Conservation (phyloP, 2,797 vertebrate species). For the Semotilus atromaculatus region DNA sequence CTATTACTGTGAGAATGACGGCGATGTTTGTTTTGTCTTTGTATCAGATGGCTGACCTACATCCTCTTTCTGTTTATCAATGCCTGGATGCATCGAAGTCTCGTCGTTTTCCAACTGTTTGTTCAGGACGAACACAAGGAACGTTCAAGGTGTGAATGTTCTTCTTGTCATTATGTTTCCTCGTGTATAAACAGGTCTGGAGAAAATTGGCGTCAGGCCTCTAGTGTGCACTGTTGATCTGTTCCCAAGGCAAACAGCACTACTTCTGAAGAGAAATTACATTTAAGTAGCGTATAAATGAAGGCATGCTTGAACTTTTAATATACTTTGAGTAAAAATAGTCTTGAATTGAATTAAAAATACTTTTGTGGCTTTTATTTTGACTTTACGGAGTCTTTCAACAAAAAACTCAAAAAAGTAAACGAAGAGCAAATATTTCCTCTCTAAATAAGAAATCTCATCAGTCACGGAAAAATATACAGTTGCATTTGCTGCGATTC, state of each 20-base stretch:
- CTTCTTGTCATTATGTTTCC: slow-evolving; percentile 39
- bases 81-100: background rate
- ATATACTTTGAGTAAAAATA: background rate
- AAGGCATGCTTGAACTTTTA: background rate
- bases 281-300: slow-evolving; percentile 8
- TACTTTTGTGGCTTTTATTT: background rate
- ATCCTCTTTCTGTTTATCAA: slow-evolving; percentile 28
- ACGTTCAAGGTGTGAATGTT: slow-evolving; percentile 36
- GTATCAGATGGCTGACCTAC: slow-evolving; percentile 23
- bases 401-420: background rate
- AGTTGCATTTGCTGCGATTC: slow-evolving; percentile 1
- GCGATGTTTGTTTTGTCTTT: slow-evolving; percentile 19
- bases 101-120: slow-evolving; percentile 41
- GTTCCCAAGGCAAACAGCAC: slow-evolving; percentile 17
- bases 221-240: slow-evolving; percentile 44
- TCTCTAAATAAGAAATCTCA: slow-evolving; percentile 8
- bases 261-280: background rate
- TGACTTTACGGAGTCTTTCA: accelerated
- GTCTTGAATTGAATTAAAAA: background rate
- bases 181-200: slow-evolving; percentile 40
- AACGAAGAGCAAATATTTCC: background rate
- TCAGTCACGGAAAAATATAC: slow-evolving; percentile 6
- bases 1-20: background rate
- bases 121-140: slow-evolving; percentile 1
- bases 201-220: slow-evolving; percentile 14